Percentiles rank a stretch among this genome's conserved stretches.
These are phyloP conservation scores for Pseudochirops corinnae DNA, from an alignment of 2,797 vertebrate genomes.

Conservation along the genomic window DNA sequence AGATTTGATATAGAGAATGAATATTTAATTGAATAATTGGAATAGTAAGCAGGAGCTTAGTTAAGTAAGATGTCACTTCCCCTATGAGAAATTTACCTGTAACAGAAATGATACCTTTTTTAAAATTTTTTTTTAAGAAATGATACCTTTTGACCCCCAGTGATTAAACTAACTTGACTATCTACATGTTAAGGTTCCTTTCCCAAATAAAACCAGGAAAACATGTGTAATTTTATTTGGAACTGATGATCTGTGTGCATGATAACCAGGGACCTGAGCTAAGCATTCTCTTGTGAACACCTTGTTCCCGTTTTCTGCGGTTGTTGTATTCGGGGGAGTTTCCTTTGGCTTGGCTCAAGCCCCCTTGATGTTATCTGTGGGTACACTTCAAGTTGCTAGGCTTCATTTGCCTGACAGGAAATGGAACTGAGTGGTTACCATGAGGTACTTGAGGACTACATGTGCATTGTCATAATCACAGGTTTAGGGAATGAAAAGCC, in stretches of 20 bases:
- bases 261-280: background rate
- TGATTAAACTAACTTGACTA: background rate
- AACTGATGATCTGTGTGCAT: background rate
- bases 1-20: background rate
- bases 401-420: background rate
- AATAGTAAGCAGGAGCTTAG: background rate
- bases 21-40: constrained; percentile 48
- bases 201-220: background rate
- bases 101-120: background rate
- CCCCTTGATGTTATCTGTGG: background rate
- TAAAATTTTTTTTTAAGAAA: background rate
- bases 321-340: background rate
- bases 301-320: background rate
- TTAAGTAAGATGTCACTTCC: background rate
- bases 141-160: background rate
- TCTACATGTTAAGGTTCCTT: background rate
- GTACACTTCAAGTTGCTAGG: background rate
- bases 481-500: background rate
- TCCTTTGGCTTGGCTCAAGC: background rate
- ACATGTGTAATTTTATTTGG: background rate
- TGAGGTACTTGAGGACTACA: background rate
- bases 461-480: background rate
- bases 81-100: background rate
- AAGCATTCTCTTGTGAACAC: background rate
- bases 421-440: background rate